Evolutionary conservation across 2,113 vertebrate species (phyloP).

Genomic region (Willisornis vidua): DNA sequence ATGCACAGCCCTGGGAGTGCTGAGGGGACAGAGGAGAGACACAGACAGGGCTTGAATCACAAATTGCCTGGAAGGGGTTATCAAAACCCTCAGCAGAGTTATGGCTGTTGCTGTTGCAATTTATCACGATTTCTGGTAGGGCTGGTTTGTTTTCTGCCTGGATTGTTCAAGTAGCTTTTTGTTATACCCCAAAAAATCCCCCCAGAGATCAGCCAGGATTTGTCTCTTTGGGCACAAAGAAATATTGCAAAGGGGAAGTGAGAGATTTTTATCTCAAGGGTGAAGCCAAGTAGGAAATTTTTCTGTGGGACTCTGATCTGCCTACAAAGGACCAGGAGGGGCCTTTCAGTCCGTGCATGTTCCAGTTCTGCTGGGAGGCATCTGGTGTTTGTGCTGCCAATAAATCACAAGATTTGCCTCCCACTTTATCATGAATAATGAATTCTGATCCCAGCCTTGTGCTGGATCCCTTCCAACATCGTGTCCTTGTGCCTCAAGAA

Average conservation of each 20-base stretch:
- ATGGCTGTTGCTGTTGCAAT: fast-evolving
- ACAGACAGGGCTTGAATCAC: background rate
- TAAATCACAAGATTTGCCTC: conserved; percentile 46
- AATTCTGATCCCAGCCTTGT: background rate
- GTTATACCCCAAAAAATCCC: background rate
- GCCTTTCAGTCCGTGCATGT: background rate
- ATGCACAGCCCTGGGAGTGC: background rate
- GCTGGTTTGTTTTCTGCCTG: background rate
- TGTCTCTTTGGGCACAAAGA: background rate
- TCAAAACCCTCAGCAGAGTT: background rate
- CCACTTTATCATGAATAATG: conserved; percentile 11
- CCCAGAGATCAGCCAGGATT: background rate
- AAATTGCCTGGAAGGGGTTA: conserved; percentile 37
- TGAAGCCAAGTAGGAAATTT: background rate
- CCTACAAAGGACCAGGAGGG: background rate
- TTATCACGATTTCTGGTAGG: background rate
- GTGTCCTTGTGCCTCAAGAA: background rate
- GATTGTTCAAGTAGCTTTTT: background rate
- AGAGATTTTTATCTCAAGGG: background rate
- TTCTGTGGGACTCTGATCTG: background rate
- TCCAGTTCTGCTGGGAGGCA: conserved; percentile 11
- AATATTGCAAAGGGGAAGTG: background rate
- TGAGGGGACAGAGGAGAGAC: background rate
- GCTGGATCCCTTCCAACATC: background rate
- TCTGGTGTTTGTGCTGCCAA: conserved; percentile 30